These are phyloP conservation scores for Lacerta bilineata DNA, from an alignment of 2,797 vertebrate genomes.

Conservation along the genomic window DNA sequence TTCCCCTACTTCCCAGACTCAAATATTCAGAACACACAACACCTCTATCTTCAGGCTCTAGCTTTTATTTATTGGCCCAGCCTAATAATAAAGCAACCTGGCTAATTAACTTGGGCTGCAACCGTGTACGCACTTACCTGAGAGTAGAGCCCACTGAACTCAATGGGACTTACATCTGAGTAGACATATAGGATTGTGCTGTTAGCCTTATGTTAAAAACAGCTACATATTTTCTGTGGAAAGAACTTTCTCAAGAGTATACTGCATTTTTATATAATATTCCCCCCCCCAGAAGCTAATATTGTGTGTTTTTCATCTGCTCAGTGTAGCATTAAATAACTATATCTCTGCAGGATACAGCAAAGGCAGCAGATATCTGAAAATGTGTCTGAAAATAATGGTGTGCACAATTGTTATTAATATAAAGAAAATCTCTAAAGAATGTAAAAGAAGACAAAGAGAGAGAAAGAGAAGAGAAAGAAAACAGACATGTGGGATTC, in stretches of 20 bases:
- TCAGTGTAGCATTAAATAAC: conserved; percentile 74
- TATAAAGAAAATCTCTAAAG: conserved; percentile 26
- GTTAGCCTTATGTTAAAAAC: conserved; percentile 45
- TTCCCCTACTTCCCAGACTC: no score
- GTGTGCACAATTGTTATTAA: conserved; percentile 41
- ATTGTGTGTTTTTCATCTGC: conserved; percentile 61
- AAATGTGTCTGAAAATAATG: conserved; percentile 48
- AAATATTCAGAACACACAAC: no score
- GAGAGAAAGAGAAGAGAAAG: not conserved
- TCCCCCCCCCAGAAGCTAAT: conserved; percentile 49
- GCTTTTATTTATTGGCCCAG: no score
- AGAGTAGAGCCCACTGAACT: not conserved
- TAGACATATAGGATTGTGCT: not conserved
- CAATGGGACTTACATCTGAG: not conserved
- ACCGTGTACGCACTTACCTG: no score
- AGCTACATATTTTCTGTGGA: conserved; percentile 28
- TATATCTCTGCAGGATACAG: conserved; percentile 53
- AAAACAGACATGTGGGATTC: not conserved
- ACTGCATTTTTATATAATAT: conserved; percentile 43
- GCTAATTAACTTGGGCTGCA: no score
- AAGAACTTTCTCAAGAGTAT: conserved; percentile 51
- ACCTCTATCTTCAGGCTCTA: no score
- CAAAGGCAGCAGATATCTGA: conserved; percentile 52
- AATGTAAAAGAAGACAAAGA: conserved; percentile 23
- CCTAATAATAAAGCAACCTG: no score